phyloP scores from a whole-genome alignment of 1,140 invertebrate species.

The Pinna nobilis region DNA sequence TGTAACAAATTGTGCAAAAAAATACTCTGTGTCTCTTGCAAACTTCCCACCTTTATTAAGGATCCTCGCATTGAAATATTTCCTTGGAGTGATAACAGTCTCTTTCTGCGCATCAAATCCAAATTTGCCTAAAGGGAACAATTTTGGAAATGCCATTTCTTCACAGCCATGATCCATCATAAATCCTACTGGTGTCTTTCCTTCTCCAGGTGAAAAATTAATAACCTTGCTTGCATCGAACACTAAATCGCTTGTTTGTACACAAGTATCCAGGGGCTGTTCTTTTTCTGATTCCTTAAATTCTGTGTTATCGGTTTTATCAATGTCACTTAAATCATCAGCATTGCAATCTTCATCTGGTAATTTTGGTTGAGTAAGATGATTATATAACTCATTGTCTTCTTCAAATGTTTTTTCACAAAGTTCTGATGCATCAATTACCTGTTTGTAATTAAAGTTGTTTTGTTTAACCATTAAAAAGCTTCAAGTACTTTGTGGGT shows the following conservation, averaged over 20 bases:
- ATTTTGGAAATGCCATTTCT: not conserved
- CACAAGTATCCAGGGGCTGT: not conserved
- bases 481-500: not conserved
- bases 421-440: not conserved
- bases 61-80: conserved; percentile 34
- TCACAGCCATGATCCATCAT: not conserved
- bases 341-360: not conserved
- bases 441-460: not conserved
- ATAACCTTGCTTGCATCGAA: not conserved
- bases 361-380: not conserved
- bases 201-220: not conserved
- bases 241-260: not conserved
- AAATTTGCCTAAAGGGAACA: conserved; percentile 28
- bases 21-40: conserved; percentile 27
- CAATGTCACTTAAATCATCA: not conserved
- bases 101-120: conserved; percentile 22
- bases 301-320: not conserved
- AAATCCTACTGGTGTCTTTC: conserved; percentile 25
- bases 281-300: not conserved
- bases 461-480: not conserved
- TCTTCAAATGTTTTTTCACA: not conserved
- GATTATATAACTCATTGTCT: not conserved
- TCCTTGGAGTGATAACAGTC: conserved; percentile 19
- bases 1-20: conserved; percentile 31
- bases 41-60: conserved; percentile 26